A percentile compares a stretch with the other conserved stretches of the same genome.
phyloP scores from a whole-genome alignment of 2,113 vertebrate species.

The Misgurnus anguillicaudatus region DNA sequence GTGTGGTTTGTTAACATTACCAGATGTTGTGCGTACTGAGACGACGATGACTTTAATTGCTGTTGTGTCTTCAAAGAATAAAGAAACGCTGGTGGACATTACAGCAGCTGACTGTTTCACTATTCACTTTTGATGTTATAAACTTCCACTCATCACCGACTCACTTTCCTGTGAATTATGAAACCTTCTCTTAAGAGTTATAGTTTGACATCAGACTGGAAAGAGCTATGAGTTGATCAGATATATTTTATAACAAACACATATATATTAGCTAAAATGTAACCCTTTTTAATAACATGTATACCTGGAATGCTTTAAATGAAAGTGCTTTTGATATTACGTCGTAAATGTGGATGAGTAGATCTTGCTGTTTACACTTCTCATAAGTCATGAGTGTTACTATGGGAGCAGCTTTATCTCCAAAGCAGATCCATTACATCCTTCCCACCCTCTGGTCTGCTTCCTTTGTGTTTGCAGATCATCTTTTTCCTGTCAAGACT shows the following conservation, averaged over 20 bases:
- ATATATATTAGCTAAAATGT: no score
- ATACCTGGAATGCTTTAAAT: no score
- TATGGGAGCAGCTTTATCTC: slow-evolving; percentile 67
- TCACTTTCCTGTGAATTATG: no score
- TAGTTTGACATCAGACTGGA: no score
- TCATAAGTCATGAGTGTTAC: slow-evolving; percentile 60
- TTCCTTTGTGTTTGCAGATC: slow-evolving; percentile 71
- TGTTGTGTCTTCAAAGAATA: slow-evolving; percentile 40
- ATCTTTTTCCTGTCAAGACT: slow-evolving; percentile 33
- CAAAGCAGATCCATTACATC: slow-evolving; percentile 66
- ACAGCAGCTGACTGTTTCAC: background rate
- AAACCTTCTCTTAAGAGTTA: no score
- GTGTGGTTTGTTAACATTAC: slow-evolving; percentile 28
- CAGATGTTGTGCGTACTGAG: slow-evolving; percentile 14
- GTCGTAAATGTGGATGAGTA: slow-evolving; percentile 22
- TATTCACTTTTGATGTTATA: no score
- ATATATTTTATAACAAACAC: no score
- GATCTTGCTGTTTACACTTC: slow-evolving; percentile 57
- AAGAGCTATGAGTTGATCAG: no score
- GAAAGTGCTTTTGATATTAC: no score
- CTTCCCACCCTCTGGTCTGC: slow-evolving; percentile 66
- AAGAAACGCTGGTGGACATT: no score
- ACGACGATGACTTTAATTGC: slow-evolving; percentile 24
- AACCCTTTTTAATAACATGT: no score
- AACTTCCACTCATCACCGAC: no score